Percentiles rank a stretch among this genome's conserved stretches.
These are phyloP conservation scores for Crypturellus tataupa DNA, from an alignment of 2,797 vertebrate genomes.

Conservation along the genomic window DNA sequence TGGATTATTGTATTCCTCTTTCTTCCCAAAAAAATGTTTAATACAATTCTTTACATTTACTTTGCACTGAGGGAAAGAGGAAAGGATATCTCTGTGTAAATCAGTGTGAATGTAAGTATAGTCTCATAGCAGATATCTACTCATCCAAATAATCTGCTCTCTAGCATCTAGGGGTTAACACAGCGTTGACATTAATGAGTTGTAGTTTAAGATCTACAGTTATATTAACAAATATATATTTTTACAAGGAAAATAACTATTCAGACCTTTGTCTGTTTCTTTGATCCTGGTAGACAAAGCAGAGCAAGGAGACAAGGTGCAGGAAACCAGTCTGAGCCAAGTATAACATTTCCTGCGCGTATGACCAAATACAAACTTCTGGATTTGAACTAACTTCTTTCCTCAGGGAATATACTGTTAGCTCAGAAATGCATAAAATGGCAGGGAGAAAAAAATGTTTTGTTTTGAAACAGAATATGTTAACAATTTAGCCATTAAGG, in stretches of 20 bases:
- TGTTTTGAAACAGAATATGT: background rate
- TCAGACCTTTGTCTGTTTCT: background rate
- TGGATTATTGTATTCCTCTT: background rate
- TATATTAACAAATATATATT: background rate
- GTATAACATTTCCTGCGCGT: background rate
- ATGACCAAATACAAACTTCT: background rate
- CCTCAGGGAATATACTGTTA: background rate
- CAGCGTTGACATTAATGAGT: background rate
- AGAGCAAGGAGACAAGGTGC: background rate
- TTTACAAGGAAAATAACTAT: background rate
- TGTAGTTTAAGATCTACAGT: background rate
- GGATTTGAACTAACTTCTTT: background rate
- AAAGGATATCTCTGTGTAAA: background rate
- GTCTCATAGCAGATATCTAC: background rate
- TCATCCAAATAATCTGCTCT: background rate
- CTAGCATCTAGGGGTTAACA: background rate
- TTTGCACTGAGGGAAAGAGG: background rate
- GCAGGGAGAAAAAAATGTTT: accelerated
- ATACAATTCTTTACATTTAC: background rate
- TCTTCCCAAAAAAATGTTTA: background rate
- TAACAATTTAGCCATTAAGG: background rate
- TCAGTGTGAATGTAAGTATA: background rate
- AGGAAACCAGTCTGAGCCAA: background rate
- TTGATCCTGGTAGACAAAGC: background rate
- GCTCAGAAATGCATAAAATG: background rate